Conservation (phyloP, 2,888 invertebrate genomes). For the Drosophila setosimentum region DNA sequence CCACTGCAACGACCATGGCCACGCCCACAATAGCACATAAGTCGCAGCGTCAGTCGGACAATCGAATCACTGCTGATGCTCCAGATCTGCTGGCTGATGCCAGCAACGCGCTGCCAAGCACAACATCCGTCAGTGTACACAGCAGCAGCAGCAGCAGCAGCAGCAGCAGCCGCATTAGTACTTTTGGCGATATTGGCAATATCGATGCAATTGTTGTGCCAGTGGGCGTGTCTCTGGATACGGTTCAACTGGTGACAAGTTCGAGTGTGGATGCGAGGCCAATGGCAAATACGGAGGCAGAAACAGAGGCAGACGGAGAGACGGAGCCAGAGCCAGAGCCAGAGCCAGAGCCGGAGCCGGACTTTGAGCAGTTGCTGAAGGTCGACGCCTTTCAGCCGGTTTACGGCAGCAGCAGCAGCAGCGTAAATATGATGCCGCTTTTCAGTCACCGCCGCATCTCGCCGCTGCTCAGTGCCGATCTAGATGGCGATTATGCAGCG, state of each 20-base stretch:
- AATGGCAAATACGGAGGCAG: background rate
- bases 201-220: constrained; percentile 83
- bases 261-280: constrained; percentile 33
- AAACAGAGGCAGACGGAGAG: constrained; percentile 12
- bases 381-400: constrained; percentile 78
- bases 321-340: constrained; percentile 25
- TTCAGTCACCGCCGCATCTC: constrained; percentile 71
- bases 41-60: constrained; percentile 13
- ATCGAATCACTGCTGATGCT: constrained; percentile 35
- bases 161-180: constrained; percentile 21
- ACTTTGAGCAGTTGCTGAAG: constrained; percentile 74
- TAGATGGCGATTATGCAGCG: constrained; percentile 28
- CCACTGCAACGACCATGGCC: constrained; percentile 22
- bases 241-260: constrained; percentile 72
- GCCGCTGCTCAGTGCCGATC: constrained; percentile 67
- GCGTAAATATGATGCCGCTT: constrained; percentile 53
- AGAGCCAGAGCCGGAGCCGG: constrained; percentile 16
- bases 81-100: constrained; percentile 58
- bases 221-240: constrained; percentile 48
- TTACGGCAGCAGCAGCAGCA: constrained; percentile 35
- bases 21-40: constrained; percentile 35
- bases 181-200: constrained; percentile 54
- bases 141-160: constrained; percentile 39
- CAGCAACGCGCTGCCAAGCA: constrained; percentile 54
- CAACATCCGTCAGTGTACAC: constrained; percentile 36